Percentiles rank a stretch among this genome's conserved stretches.
phyloP scores from a whole-genome alignment of 92 coral and sea anemone species.

The Zoanthus sociatus region DNA sequence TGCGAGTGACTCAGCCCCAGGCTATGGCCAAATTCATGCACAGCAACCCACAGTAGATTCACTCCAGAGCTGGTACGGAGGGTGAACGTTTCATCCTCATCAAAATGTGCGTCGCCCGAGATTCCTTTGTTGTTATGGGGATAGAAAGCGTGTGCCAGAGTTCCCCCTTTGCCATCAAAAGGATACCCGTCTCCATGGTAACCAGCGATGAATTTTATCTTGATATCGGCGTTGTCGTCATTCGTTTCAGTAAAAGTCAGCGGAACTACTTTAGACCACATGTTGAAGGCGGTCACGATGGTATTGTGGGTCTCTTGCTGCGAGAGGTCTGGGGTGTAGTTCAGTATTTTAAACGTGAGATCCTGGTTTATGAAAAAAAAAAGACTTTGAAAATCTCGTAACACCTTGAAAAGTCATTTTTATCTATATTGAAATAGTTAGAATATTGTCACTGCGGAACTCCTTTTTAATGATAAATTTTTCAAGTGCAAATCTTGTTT shows the following conservation, averaged over 20 bases:
- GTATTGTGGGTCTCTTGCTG: conserved; percentile 53
- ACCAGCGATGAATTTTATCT: conserved; percentile 65
- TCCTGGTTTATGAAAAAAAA: conserved; percentile 31
- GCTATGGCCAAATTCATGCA: conserved; percentile 65
- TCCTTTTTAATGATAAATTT: background rate
- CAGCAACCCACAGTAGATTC: conserved; percentile 63
- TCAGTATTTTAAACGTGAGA: conserved; percentile 51
- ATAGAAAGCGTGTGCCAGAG: conserved; percentile 63
- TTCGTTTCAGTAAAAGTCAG: conserved; percentile 48
- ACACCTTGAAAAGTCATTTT: background rate
- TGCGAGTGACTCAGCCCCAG: conserved; percentile 62
- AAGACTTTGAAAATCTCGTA: background rate
- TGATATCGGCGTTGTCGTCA: conserved; percentile 72
- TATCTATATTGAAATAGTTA: no score
- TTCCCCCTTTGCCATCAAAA: conserved; percentile 57
- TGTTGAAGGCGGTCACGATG: conserved; percentile 54
- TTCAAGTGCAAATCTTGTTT: no score
- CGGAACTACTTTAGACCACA: conserved; percentile 55
- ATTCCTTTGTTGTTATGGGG: conserved; percentile 53
- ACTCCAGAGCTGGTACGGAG: conserved; percentile 48
- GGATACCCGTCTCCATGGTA: conserved; percentile 74
- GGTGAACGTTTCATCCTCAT: conserved; percentile 74
- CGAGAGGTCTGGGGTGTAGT: conserved; percentile 54
- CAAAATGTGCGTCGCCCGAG: conserved; percentile 62
- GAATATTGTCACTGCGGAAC: background rate